Evolutionary conservation across 2,113 vertebrate species (phyloP).

Genomic region (Athene noctua): DNA sequence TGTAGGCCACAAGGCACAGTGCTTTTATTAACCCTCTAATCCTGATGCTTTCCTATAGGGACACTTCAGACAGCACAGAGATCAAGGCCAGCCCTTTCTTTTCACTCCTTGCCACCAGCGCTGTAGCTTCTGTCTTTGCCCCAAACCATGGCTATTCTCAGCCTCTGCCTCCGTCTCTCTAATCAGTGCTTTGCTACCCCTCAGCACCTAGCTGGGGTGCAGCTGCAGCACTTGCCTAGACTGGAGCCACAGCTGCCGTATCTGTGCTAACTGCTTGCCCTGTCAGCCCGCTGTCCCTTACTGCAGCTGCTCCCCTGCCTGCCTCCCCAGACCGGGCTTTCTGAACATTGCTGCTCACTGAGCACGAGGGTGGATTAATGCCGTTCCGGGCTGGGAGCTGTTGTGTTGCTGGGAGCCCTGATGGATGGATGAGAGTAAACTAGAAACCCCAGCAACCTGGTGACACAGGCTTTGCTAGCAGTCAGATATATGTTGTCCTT

Average conservation of each 20-base stretch:
- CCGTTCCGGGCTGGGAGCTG: neutral
- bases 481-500: neutral
- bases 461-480: neutral
- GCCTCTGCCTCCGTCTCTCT: neutral
- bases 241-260: neutral
- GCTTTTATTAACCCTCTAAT: neutral
- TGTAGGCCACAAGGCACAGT: neutral
- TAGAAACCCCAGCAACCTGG: neutral
- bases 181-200: neutral
- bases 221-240: neutral
- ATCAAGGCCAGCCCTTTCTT: neutral
- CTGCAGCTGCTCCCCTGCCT: neutral
- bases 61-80: neutral
- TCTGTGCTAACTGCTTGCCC: neutral
- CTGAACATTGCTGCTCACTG: neutral
- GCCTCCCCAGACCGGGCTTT: neutral
- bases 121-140: neutral
- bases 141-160: neutral
- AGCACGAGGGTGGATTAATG: neutral
- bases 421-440: neutral
- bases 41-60: neutral
- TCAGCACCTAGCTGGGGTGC: accelerated
- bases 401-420: neutral
- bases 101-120: neutral
- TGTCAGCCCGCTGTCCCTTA: accelerated